These are phyloP conservation scores for Melanargia galathea DNA, from an alignment of 2,888 invertebrate genomes.

Conservation along the genomic window DNA sequence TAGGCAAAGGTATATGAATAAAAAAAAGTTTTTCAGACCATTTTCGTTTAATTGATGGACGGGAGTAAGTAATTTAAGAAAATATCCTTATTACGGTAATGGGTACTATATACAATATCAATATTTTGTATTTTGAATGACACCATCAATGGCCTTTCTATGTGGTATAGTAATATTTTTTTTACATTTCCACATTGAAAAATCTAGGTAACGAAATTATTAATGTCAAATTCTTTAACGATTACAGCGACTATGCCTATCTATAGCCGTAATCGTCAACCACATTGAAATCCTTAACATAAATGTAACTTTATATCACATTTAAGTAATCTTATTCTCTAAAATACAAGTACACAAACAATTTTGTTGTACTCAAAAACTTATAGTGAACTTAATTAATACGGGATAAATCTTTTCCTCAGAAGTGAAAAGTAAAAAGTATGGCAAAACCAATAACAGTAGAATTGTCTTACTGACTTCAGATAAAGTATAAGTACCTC, in stretches of 20 bases:
- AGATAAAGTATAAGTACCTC: no score
- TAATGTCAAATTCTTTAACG: not conserved
- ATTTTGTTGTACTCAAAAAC: constrained; percentile 1
- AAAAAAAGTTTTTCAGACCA: not conserved
- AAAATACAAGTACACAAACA: not conserved
- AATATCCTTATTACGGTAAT: not conserved
- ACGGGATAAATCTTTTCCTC: not conserved
- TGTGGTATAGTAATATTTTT: not conserved
- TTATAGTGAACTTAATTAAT: not conserved
- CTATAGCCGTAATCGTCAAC: not conserved
- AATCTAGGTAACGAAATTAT: constrained; percentile 22
- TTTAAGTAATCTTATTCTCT: constrained; percentile 20
- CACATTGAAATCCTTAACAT: constrained; percentile 2
- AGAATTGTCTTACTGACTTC: no score
- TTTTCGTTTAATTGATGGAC: constrained; percentile 58
- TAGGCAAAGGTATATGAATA: not conserved
- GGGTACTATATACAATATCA: constrained; percentile 11
- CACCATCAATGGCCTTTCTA: not conserved
- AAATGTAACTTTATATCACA: constrained; percentile 25
- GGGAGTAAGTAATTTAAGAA: constrained; percentile 40
- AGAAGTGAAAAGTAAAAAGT: not conserved
- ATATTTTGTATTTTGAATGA: constrained; percentile 14
- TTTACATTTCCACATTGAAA: constrained; percentile 12
- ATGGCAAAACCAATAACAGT: not conserved
- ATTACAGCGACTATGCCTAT: not conserved